phyloP scores from a whole-genome alignment of 2,113 vertebrate genomes.

The Chunga burmeisteri region DNA sequence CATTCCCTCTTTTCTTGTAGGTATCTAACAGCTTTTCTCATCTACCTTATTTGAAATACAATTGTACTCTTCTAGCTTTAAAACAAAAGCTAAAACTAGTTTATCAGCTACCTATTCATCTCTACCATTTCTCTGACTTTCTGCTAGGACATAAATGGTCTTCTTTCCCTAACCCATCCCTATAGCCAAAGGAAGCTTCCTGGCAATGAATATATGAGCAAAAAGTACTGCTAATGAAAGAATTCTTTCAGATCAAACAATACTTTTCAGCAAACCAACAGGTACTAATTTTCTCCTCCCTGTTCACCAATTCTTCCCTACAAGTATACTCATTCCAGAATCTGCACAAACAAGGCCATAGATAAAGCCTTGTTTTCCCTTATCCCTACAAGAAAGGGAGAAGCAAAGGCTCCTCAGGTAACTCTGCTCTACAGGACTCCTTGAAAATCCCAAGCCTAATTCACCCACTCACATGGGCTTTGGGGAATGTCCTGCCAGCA shows the following conservation, averaged over 20 bases:
- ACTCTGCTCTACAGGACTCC: not conserved
- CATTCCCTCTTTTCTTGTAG: not conserved
- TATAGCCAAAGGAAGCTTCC: not conserved
- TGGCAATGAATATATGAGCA: not conserved
- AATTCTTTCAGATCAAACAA: not conserved
- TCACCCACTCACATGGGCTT: not conserved
- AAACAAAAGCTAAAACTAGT: not conserved
- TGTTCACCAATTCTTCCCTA: not conserved
- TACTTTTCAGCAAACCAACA: not conserved
- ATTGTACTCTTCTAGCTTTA: not conserved
- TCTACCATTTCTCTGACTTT: not conserved
- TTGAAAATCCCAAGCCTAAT: not conserved
- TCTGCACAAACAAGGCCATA: not conserved
- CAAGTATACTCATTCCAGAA: not conserved
- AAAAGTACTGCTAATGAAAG: not conserved
- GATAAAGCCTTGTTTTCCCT: not conserved
- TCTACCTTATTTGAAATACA: not conserved
- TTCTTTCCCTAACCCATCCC: not conserved
- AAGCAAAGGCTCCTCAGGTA: not conserved
- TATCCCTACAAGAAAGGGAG: not conserved
- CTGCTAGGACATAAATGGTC: not conserved
- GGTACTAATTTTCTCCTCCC: not conserved
- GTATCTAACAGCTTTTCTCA: not conserved
- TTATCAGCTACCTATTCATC: not conserved
- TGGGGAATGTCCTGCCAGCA: not conserved